A percentile compares a stretch with the other conserved stretches of the same genome.
phyloP scores from a whole-genome alignment of 2,113 vertebrate genomes.

The Upupa epops region DNA sequence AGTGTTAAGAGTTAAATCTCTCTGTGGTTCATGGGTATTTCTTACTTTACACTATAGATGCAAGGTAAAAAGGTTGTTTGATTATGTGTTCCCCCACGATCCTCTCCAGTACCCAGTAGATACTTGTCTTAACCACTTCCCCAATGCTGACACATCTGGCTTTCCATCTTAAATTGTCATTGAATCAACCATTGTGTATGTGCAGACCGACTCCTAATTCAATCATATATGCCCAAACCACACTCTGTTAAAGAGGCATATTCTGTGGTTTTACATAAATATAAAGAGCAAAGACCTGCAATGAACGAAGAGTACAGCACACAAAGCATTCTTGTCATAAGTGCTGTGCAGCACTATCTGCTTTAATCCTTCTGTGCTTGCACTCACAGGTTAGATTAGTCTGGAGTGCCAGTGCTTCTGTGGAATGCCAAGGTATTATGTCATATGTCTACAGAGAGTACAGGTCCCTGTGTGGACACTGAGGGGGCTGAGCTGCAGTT shows the following conservation, averaged over 20 bases:
- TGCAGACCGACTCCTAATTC: neutral
- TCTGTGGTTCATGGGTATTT: neutral
- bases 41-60: neutral
- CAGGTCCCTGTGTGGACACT: neutral
- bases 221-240: neutral
- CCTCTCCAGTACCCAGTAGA: neutral
- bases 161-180: fast-evolving
- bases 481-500: neutral
- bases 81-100: neutral
- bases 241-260: neutral
- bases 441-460: neutral
- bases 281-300: neutral
- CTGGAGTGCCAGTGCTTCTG: neutral
- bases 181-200: neutral
- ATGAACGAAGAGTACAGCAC: neutral
- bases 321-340: neutral
- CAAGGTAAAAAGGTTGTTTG: neutral
- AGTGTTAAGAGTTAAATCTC: too few relatives aligned
- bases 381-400: neutral
- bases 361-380: neutral
- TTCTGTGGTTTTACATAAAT: neutral
- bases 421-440: neutral
- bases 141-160: neutral
- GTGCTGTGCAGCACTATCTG: neutral
- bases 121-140: neutral